Evolutionary conservation across 2,888 invertebrate genomes (phyloP).

Genomic region (Agrochola circellaris): DNA sequence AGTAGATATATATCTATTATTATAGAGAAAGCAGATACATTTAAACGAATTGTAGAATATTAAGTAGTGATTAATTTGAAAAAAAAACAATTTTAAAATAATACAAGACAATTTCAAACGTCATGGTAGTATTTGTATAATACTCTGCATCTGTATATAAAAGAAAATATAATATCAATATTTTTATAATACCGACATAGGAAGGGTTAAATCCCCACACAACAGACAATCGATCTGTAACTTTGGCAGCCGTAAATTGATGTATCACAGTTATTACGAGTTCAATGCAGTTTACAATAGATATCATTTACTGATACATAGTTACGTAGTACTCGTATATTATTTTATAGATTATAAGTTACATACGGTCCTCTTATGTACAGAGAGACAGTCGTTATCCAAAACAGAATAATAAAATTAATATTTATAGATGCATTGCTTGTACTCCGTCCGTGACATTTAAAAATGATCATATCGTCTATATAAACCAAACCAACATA

Average conservation of each 20-base stretch:
- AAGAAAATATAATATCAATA: background rate
- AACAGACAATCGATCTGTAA: constrained; percentile 49
- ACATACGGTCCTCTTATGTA: background rate
- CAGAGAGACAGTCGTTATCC: background rate
- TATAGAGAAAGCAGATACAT: background rate
- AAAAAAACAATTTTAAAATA: background rate
- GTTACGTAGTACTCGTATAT: background rate
- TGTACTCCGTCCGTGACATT: background rate
- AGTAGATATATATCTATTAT: background rate
- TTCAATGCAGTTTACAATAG: constrained; percentile 12
- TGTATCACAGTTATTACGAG: constrained; percentile 41
- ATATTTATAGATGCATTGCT: background rate
- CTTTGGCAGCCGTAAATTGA: constrained; percentile 60
- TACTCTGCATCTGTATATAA: background rate
- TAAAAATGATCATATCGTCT: background rate
- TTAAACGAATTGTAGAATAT: background rate
- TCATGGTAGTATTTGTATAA: background rate
- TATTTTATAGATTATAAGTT: background rate
- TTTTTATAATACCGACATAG: background rate
- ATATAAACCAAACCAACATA: background rate
- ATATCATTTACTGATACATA: constrained; percentile 10
- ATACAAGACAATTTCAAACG: background rate
- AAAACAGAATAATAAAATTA: too few relatives aligned
- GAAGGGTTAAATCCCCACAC: constrained; percentile 52
- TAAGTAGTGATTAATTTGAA: background rate